These are phyloP conservation scores for Saxidomus purpurata DNA, from an alignment of 1,140 invertebrate genomes.

Conservation along the genomic window DNA sequence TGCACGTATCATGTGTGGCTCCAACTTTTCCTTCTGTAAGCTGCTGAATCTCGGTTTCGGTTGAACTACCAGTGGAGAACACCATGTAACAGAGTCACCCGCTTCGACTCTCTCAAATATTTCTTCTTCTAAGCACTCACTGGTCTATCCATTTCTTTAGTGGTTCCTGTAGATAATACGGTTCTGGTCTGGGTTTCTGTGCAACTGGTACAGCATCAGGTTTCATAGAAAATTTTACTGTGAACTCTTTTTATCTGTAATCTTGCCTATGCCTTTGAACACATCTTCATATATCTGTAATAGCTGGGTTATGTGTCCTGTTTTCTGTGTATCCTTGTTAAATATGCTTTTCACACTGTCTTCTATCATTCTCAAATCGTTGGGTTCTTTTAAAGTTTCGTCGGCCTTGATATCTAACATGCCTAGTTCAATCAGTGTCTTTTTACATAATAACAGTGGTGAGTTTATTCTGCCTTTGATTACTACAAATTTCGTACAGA, in stretches of 20 bases:
- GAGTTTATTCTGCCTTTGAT: too few relatives aligned
- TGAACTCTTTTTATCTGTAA: background rate
- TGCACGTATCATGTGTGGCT: conserved; percentile 66
- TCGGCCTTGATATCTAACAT: background rate
- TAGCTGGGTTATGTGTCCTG: background rate
- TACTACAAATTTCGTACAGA: too few relatives aligned
- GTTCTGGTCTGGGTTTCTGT: conserved; percentile 30
- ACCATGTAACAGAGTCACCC: conserved; percentile 23
- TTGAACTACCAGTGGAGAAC: conserved; percentile 33
- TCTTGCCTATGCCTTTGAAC: conserved; percentile 15
- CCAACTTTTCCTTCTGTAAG: conserved; percentile 36
- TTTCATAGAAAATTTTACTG: conserved; percentile 36
- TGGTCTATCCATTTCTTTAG: conserved; percentile 27
- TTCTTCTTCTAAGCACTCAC: conserved; percentile 22
- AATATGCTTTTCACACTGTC: background rate
- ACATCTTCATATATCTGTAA: background rate
- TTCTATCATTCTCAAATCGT: background rate
- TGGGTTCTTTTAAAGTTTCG: background rate
- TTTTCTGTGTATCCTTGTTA: background rate
- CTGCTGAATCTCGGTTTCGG: conserved; percentile 48
- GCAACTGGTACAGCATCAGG: too few relatives aligned
- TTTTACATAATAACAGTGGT: too few relatives aligned
- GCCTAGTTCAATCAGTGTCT: background rate
- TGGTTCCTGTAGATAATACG: conserved; percentile 17
- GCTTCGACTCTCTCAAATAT: conserved; percentile 1